These are phyloP conservation scores for Rhyacichthys aspro DNA, from an alignment of 2,797 vertebrate species.

Conservation along the genomic window DNA sequence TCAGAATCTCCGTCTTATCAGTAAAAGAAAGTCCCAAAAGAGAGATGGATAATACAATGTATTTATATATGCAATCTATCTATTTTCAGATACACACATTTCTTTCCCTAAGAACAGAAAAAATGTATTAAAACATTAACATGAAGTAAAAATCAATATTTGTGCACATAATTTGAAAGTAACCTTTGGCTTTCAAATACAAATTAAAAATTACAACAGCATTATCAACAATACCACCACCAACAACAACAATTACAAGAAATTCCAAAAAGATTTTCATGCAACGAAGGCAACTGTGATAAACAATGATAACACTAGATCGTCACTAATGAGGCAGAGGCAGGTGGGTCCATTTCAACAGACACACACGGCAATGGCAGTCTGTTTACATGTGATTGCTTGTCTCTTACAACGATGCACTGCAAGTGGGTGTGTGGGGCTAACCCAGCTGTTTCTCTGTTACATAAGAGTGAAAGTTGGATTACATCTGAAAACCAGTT, in stretches of 20 bases:
- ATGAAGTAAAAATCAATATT: constrained; percentile 66
- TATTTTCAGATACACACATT: constrained; percentile 81
- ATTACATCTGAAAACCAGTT: constrained; percentile 33
- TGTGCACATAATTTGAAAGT: constrained; percentile 74
- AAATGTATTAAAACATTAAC: constrained; percentile 71
- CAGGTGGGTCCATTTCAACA: constrained; percentile 43
- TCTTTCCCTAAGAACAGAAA: constrained; percentile 69
- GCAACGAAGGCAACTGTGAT: constrained; percentile 81
- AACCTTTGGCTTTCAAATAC: constrained; percentile 80
- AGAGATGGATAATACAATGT: constrained; percentile 75
- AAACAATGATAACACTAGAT: constrained; percentile 57
- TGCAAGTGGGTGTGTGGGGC: constrained; percentile 21
- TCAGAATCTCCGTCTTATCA: constrained; percentile 38
- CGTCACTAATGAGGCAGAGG: constrained; percentile 56
- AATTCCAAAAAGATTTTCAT: constrained; percentile 68
- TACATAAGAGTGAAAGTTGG: constrained; percentile 14
- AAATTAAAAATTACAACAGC: constrained; percentile 68
- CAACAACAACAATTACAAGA: constrained; percentile 56
- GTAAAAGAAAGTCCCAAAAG: constrained; percentile 53
- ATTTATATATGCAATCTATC: constrained; percentile 82
- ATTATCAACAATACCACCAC: constrained; percentile 61
- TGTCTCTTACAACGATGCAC: constrained; percentile 41
- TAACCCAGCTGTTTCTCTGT: constrained; percentile 39
- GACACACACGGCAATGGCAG: constrained; percentile 31
- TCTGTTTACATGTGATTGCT: constrained; percentile 42